These are phyloP conservation scores for Remorina albescens DNA, from an alignment of 2,797 vertebrate species.

Conservation along the genomic window DNA sequence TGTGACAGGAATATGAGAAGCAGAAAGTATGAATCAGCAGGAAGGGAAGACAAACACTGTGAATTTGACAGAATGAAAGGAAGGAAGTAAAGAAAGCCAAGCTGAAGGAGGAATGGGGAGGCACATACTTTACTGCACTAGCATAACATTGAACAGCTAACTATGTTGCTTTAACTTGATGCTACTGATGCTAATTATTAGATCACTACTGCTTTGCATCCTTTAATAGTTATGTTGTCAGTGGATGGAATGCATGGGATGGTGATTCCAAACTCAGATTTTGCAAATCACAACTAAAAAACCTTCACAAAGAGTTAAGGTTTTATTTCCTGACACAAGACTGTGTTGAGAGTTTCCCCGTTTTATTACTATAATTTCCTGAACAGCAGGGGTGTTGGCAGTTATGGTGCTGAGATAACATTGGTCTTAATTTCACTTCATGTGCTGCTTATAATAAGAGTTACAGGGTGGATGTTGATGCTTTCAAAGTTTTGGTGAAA, in stretches of 20 bases:
- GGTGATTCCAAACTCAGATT: conserved; percentile 18
- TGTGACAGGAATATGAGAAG: conserved; percentile 55
- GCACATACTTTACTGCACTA: conserved; percentile 14
- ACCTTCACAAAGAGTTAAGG: conserved; percentile 17
- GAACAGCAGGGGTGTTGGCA: conserved; percentile 31
- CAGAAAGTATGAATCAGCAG: conserved; percentile 66
- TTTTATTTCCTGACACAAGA: conserved; percentile 17
- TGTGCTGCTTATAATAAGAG: background rate
- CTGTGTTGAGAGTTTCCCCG: conserved; percentile 2
- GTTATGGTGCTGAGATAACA: conserved; percentile 9
- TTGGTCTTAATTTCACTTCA: conserved; percentile 9
- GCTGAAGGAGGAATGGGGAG: conserved; percentile 30
- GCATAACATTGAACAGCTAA: conserved; percentile 22
- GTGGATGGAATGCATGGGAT: background rate
- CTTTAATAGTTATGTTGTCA: background rate
- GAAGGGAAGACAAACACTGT: conserved; percentile 48
- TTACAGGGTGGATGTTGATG: conserved; percentile 5
- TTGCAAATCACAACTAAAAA: conserved; percentile 49
- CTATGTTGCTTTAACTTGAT: conserved; percentile 8
- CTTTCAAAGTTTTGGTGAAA: conserved; percentile 20
- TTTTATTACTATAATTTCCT: conserved; percentile 11
- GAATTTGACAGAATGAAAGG: conserved; percentile 44
- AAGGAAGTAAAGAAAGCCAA: conserved; percentile 46
- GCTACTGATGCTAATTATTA: conserved; percentile 1
- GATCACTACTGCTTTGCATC: background rate